Evolutionary conservation across 2,888 invertebrate genomes (phyloP).

Genomic region (Lasioglossum villosulum): DNA sequence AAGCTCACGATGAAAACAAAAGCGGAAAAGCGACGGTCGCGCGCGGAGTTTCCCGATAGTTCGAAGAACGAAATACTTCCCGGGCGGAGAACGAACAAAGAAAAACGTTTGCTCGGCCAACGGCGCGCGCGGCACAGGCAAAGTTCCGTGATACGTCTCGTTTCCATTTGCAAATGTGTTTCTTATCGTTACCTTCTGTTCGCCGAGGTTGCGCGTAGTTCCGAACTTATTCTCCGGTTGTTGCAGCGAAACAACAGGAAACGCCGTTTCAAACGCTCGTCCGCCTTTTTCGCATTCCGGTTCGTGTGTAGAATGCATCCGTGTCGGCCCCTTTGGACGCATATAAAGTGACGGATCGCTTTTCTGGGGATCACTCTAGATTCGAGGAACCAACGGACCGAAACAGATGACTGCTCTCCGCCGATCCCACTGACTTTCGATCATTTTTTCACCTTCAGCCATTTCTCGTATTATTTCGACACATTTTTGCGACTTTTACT

Average conservation of each 20-base stretch:
- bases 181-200: conserved; percentile 43
- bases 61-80: conserved; percentile 6
- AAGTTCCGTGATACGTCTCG: conserved; percentile 25
- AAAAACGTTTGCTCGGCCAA: neutral
- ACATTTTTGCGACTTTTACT: neutral
- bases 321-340: neutral
- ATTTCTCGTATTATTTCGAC: neutral
- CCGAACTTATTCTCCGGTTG: conserved; percentile 46
- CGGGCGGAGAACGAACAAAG: neutral
- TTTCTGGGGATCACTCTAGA: neutral
- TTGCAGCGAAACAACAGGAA: conserved; percentile 39
- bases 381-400: neutral
- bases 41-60: conserved; percentile 3
- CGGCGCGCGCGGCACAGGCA: neutral
- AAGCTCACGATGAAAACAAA: neutral
- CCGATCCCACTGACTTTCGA: conserved; percentile 35
- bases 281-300: conserved; percentile 22
- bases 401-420: conserved; percentile 32
- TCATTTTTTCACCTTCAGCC: conserved; percentile 23
- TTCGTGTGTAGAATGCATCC: neutral
- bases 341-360: conserved; percentile 23
- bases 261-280: conserved; percentile 13
- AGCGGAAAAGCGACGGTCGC: neutral
- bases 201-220: conserved; percentile 21
- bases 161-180: conserved; percentile 35